Evolutionary conservation across 2,797 vertebrate species (phyloP).

Genomic region (Cichlasoma orientale): DNA sequence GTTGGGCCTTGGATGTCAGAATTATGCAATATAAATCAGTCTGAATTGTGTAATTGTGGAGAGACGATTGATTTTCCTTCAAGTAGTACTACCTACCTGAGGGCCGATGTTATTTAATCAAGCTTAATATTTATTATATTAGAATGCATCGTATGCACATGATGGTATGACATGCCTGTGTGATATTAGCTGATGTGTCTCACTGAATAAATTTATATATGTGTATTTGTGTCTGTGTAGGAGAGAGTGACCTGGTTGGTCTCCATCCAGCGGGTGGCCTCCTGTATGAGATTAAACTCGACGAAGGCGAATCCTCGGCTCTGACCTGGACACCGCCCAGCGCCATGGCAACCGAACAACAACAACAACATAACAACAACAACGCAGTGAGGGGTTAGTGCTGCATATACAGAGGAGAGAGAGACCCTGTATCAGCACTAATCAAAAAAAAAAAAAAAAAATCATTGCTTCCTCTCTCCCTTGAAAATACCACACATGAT

Average conservation of each 20-base stretch:
- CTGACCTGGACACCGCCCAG: slow-evolving; percentile 95
- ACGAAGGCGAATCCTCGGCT: slow-evolving; percentile 98
- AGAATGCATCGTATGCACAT: slow-evolving; percentile 37
- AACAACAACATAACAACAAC: slow-evolving; percentile 85
- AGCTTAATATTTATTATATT: slow-evolving; percentile 12
- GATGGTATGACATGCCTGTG: slow-evolving; percentile 39
- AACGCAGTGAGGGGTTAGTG: slow-evolving; percentile 88
- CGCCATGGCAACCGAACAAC: slow-evolving; percentile 87
- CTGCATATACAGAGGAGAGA: slow-evolving; percentile 81
- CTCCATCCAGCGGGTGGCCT: slow-evolving; percentile 95
- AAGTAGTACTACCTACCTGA: slow-evolving; percentile 55
- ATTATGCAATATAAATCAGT: slow-evolving; percentile 20
- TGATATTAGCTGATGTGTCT: slow-evolving; percentile 47
- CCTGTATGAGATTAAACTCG: slow-evolving; percentile 97
- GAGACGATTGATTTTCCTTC: slow-evolving; percentile 3
- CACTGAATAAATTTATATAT: slow-evolving; percentile 59
- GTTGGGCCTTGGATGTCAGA: slow-evolving; percentile 36
- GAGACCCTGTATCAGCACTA: slow-evolving; percentile 79
- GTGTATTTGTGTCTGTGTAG: slow-evolving; percentile 85
- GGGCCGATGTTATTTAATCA: slow-evolving; percentile 27
- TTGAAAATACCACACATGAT: slow-evolving; percentile 53
- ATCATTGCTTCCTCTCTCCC: slow-evolving; percentile 61
- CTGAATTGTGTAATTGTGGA: slow-evolving; percentile 20
- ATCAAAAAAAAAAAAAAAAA: slow-evolving; percentile 31
- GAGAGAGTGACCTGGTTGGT: slow-evolving; percentile 95